These are phyloP conservation scores for Ellobius talpinus DNA, from an alignment of 2,113 vertebrate species.

Conservation along the genomic window DNA sequence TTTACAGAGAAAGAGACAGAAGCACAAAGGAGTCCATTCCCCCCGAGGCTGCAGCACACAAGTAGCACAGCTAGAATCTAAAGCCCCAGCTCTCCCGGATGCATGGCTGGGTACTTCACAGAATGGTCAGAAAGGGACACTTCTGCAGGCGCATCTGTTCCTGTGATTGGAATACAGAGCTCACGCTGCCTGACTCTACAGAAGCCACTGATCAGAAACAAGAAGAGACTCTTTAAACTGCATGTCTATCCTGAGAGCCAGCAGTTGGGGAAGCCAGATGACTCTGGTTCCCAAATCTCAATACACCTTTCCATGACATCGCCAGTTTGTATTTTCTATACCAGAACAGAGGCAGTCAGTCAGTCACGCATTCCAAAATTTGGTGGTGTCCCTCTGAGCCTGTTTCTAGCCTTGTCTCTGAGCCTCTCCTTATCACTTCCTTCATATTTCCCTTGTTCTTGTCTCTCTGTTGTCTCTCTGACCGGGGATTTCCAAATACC, in stretches of 20 bases:
- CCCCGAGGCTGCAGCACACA: neutral
- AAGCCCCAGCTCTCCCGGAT: neutral
- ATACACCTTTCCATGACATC: neutral
- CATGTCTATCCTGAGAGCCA: neutral
- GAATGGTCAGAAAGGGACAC: neutral
- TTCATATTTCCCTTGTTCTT: neutral
- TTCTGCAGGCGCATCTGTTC: neutral
- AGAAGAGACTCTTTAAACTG: neutral
- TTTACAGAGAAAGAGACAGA: slow-evolving; percentile 4
- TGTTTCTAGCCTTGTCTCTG: neutral
- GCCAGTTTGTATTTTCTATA: neutral
- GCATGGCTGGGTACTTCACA: neutral
- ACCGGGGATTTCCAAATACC: neutral
- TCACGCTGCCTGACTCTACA: neutral
- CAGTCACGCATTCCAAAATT: neutral
- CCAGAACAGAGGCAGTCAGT: neutral
- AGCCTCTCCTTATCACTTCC: neutral
- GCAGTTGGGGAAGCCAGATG: neutral
- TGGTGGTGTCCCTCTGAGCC: neutral
- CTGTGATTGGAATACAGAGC: neutral
- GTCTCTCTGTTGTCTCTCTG: neutral
- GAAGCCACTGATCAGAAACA: neutral
- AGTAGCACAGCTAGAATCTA: neutral
- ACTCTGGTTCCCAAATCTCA: neutral
- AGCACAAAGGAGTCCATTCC: neutral